Percentiles rank a stretch among this genome's conserved stretches.
Evolutionary conservation across 2,888 invertebrate species (phyloP).

Genomic region (Sesia apiformis): DNA sequence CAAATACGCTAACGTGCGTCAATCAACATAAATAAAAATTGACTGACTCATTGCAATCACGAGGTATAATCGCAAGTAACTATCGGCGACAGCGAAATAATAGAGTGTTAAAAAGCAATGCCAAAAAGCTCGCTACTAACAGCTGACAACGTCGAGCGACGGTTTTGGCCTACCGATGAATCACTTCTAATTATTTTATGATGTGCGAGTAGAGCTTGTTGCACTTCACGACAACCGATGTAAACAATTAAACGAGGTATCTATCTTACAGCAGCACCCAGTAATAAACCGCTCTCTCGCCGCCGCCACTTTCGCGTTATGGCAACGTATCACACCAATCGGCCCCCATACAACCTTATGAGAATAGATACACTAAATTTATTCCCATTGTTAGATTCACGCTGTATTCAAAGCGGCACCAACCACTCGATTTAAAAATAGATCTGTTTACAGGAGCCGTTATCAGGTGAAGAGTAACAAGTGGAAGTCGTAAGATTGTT

Average conservation of each 20-base stretch:
- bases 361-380: conserved; percentile 46
- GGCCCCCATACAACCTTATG: no score
- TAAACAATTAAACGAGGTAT: conserved; percentile 36
- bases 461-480: conserved; percentile 3
- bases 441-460: conserved; percentile 39
- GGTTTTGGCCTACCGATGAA: conserved; percentile 54
- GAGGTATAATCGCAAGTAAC: conserved; percentile 49
- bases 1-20: not conserved
- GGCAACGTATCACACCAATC: not conserved
- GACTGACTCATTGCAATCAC: conserved; percentile 34
- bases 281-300: not conserved
- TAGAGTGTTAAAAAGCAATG: conserved; percentile 64
- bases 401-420: conserved; percentile 35
- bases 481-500: no score
- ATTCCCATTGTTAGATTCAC: conserved; percentile 47
- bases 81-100: conserved; percentile 63
- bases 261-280: conserved; percentile 11
- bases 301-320: not conserved
- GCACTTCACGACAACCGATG: conserved; percentile 18
- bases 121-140: conserved; percentile 52
- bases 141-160: conserved; percentile 41
- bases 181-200: conserved; percentile 66
- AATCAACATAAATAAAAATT: conserved; percentile 8
- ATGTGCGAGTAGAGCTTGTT: conserved; percentile 20
- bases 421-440: conserved; percentile 52